Conservation (phyloP, 2,888 invertebrate genomes). For the Aspidapion aeneum region DNA sequence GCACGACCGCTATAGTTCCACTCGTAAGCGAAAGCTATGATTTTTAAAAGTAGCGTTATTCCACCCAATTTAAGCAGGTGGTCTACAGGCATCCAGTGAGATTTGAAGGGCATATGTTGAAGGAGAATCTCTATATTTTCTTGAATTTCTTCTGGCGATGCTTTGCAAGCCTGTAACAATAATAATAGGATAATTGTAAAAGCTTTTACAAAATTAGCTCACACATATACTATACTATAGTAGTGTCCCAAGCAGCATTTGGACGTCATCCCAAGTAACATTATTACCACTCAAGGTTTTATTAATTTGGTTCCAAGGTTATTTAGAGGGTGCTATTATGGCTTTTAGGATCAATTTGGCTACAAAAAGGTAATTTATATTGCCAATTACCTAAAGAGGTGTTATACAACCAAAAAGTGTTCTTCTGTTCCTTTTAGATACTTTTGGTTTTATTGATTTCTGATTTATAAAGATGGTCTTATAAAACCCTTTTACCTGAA, state of each 20-base stretch:
- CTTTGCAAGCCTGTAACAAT: constrained; percentile 60
- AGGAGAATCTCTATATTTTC: constrained; percentile 82
- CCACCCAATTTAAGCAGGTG: constrained; percentile 82
- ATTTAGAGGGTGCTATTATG: too few relatives aligned
- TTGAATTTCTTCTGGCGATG: constrained; percentile 76
- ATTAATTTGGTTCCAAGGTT: too few relatives aligned
- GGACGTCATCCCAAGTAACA: too few relatives aligned
- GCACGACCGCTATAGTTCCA: constrained; percentile 88
- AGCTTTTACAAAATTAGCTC: not conserved
- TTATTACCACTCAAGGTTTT: too few relatives aligned
- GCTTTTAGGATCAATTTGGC: too few relatives aligned
- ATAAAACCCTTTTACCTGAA: too few relatives aligned
- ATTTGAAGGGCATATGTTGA: constrained; percentile 68
- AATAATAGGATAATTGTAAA: not conserved
- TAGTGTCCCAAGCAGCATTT: not conserved
- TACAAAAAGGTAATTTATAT: too few relatives aligned
- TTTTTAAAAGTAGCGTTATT: constrained; percentile 73
- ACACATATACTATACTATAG: not conserved
- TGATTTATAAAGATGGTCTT: too few relatives aligned
- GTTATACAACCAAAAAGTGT: too few relatives aligned
- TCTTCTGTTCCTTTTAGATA: too few relatives aligned
- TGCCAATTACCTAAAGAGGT: too few relatives aligned
- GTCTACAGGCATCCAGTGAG: constrained; percentile 87
- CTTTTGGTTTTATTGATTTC: too few relatives aligned
- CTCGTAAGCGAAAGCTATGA: constrained; percentile 85